Conservation (phyloP, 1,140 invertebrate genomes). For the Drosophila repletoides region DNA sequence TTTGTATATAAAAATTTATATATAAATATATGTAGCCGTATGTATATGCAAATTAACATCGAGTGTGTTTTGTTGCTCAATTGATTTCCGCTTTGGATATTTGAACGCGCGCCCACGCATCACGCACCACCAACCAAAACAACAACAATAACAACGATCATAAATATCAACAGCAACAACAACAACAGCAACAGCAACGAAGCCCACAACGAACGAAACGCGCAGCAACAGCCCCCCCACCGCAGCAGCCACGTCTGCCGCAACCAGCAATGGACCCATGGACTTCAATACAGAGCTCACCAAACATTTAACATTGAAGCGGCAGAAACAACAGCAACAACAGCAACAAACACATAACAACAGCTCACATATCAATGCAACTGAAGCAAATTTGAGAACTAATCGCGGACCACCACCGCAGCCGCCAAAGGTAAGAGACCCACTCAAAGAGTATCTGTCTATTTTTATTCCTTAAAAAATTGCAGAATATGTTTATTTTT, state of each 20-base stretch:
- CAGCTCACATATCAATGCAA: slow-evolving; percentile 76
- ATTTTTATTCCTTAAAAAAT: too few species aligned
- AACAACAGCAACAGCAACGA: slow-evolving; percentile 31
- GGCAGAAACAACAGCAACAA: slow-evolving; percentile 74
- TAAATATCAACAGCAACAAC: slow-evolving; percentile 10
- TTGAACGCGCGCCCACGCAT: slow-evolving; percentile 49
- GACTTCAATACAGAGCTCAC: slow-evolving; percentile 80
- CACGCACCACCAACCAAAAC: slow-evolving; percentile 8
- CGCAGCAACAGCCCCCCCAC: slow-evolving; percentile 68
- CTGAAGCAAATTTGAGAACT: slow-evolving; percentile 81
- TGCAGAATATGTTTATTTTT: too few species aligned
- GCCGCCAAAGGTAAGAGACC: slow-evolving; percentile 72
- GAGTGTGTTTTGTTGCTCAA: slow-evolving; percentile 49
- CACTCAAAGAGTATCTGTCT: slow-evolving; percentile 27
- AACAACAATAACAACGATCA: slow-evolving; percentile 10
- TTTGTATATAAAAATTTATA: neutral
- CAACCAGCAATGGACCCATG: slow-evolving; percentile 71
- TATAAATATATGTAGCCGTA: neutral
- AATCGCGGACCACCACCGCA: slow-evolving; percentile 82
- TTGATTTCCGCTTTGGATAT: slow-evolving; percentile 57
- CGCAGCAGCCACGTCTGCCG: slow-evolving; percentile 1
- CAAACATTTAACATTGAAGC: slow-evolving; percentile 81
- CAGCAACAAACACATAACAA: slow-evolving; percentile 31
- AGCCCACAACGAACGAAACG: slow-evolving; percentile 32
- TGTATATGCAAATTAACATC: slow-evolving; percentile 35